Evolutionary conservation across 2,113 vertebrate species (phyloP), one percentile per base, ranked within the genome.

Genomic region (Hippocampus comes): DNA sequence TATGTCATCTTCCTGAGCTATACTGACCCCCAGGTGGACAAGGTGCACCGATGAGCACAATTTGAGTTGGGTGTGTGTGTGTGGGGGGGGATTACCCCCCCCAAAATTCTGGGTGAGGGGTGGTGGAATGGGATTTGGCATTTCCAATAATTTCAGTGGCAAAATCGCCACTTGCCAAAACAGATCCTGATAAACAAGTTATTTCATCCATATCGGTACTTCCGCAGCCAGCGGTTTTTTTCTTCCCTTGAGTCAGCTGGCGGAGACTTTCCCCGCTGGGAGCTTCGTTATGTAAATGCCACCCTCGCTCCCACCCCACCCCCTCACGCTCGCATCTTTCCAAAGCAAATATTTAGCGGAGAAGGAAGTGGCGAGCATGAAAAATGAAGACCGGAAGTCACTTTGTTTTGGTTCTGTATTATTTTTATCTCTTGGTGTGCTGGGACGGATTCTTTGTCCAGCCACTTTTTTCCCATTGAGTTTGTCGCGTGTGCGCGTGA

Each of bases 261-360:
- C 71, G 61, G 71, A 73, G 34, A 64, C 74, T 64, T 80, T 14
- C 60, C 66, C 78, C 70, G 70, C 72, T 74, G 78, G 78, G 68
- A 70, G 63, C 84, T 86, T 72, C 46, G 15, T 72, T 81, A 87
- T 79, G 78, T 69, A 89, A 88, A 89, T 79, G 51, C 2, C 42
- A 76, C 46, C 63, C 11, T 42, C 20, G 3, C 9, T 7, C 27
- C 57, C 8, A 34, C 18, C 5, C 21, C 60, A 6, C 34, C 18
- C 72, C 18, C 72, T 70, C 82, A 38, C 57, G 21, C 21, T n/a
- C 53, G 81, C 79, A 77, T 74, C 65, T 71, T 73, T 71, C 72
- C 75, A 68, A 84, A 78, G 82, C 82, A 89, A 89, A 90, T 86
- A 61, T 81, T 67, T 78, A 53, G 51, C 21, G 51, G 74, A 67